phyloP scores from a whole-genome alignment of 2,888 invertebrate genomes.

The Lacanobia wlatinum region DNA sequence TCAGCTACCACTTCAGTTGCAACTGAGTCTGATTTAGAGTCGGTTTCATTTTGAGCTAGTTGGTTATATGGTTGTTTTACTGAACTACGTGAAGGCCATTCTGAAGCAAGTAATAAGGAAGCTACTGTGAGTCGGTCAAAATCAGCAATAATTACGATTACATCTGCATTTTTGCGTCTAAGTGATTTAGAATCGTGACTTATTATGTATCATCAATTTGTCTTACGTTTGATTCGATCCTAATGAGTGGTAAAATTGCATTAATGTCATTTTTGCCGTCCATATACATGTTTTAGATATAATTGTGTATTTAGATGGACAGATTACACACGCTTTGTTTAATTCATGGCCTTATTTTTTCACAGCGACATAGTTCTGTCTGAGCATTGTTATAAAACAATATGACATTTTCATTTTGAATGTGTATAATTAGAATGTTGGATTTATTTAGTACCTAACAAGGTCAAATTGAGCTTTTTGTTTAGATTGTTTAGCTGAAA shows the following conservation, averaged over 20 bases:
- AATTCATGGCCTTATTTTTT: conserved; percentile 37
- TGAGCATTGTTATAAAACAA: conserved; percentile 52
- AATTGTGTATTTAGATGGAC: conserved; percentile 41
- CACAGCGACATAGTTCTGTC: conserved; percentile 14
- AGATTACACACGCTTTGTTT: conserved; percentile 55
- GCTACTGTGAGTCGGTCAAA: conserved; percentile 42
- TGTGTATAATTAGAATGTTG: conserved; percentile 14
- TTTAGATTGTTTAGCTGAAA: no score
- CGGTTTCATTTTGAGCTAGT: conserved; percentile 60
- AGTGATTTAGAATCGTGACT: conserved; percentile 46
- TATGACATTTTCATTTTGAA: conserved; percentile 36
- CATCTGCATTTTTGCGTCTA: conserved; percentile 29
- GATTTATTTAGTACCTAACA: not conserved
- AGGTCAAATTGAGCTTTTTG: conserved; percentile 22
- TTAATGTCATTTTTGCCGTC: conserved; percentile 30
- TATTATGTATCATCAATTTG: conserved; percentile 45
- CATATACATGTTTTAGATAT: not conserved
- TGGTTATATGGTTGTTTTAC: conserved; percentile 79
- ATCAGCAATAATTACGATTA: conserved; percentile 27
- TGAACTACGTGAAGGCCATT: conserved; percentile 82
- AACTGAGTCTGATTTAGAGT: conserved; percentile 40
- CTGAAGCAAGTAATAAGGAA: conserved; percentile 68
- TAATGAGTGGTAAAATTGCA: conserved; percentile 33
- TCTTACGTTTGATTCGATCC: conserved; percentile 21
- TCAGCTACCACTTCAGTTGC: conserved; percentile 25